A percentile compares a stretch with the other conserved stretches of the same genome.
Conservation (phyloP, 2,797 vertebrate species). For the Enteromius trimaculatus region DNA sequence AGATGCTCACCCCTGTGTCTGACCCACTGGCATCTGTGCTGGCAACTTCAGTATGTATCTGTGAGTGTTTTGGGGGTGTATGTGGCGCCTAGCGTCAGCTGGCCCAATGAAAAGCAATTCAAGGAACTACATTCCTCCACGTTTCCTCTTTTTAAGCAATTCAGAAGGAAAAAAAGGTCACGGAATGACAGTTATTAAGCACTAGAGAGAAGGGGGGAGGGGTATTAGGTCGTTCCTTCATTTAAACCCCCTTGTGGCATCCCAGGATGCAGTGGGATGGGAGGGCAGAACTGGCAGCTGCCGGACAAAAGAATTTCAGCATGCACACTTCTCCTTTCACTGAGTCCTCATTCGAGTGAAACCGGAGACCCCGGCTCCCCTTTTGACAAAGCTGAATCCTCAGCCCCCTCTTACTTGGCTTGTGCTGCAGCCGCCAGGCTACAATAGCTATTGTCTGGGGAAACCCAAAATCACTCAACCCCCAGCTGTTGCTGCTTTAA, state of each 20-base stretch:
- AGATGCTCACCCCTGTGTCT: slow-evolving; percentile 59
- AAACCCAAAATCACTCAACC: slow-evolving; percentile 49
- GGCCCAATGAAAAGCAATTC: slow-evolving; percentile 70
- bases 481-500: slow-evolving; percentile 72
- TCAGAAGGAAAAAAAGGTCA: slow-evolving; percentile 39
- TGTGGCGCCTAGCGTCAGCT: slow-evolving; percentile 65
- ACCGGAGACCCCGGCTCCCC: slow-evolving; percentile 70
- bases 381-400: slow-evolving; percentile 71
- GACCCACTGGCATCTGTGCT: slow-evolving; percentile 56
- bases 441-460: slow-evolving; percentile 66
- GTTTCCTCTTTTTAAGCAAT: slow-evolving; percentile 53
- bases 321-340: slow-evolving; percentile 75
- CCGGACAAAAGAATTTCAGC: slow-evolving; percentile 70
- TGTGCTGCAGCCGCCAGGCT: slow-evolving; percentile 57
- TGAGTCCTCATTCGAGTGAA: slow-evolving; percentile 63
- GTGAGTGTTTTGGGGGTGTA: slow-evolving; percentile 41
- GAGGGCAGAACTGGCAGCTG: slow-evolving; percentile 67
- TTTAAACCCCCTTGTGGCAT: slow-evolving; percentile 63
- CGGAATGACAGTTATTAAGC: slow-evolving; percentile 51
- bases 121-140: slow-evolving; percentile 73
- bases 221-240: slow-evolving; percentile 59
- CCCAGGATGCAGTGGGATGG: slow-evolving; percentile 49
- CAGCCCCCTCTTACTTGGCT: slow-evolving; percentile 58
- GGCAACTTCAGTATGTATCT: slow-evolving; percentile 38
- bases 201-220: slow-evolving; percentile 22